Evolutionary conservation across 2,888 invertebrate species (phyloP).

Genomic region (Didymodactylos carnosus): DNA sequence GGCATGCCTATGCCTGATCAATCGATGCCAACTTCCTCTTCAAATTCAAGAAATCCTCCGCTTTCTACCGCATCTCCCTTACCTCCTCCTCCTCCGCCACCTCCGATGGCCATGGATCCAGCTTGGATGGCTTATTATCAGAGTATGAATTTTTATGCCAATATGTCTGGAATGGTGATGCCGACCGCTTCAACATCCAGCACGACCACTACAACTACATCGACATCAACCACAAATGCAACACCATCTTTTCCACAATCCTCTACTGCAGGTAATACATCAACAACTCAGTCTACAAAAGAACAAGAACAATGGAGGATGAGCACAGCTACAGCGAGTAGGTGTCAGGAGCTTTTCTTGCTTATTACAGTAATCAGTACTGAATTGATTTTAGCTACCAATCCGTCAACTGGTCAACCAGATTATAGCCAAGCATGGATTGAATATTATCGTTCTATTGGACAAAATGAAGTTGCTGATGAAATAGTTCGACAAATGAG

Average conservation of each 20-base stretch:
- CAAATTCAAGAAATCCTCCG: too few species aligned
- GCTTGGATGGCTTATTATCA: not conserved
- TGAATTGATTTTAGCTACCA: not conserved
- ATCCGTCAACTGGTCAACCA: not conserved
- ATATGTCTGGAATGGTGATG: not conserved
- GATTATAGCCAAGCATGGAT: conserved; percentile 14
- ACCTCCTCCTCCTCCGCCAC: too few species aligned
- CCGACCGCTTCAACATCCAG: not conserved
- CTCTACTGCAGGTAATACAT: too few species aligned
- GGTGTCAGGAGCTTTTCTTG: not conserved
- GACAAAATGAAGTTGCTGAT: conserved; percentile 11
- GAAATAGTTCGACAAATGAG: conserved; percentile 6
- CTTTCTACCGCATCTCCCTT: too few species aligned
- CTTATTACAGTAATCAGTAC: conserved; percentile 6
- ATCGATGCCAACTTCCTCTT: too few species aligned
- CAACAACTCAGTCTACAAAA: too few species aligned
- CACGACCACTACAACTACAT: not conserved
- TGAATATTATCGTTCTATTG: conserved; percentile 13
- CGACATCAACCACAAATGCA: not conserved
- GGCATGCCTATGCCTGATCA: too few species aligned
- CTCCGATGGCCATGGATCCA: too few species aligned
- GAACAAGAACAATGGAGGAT: too few species aligned
- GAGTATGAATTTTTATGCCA: not conserved
- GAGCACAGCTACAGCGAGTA: too few species aligned
- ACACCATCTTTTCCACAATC: too few species aligned